These are phyloP conservation scores for Hybognathus amarus DNA, from an alignment of 2,797 vertebrate species.

Conservation along the genomic window DNA sequence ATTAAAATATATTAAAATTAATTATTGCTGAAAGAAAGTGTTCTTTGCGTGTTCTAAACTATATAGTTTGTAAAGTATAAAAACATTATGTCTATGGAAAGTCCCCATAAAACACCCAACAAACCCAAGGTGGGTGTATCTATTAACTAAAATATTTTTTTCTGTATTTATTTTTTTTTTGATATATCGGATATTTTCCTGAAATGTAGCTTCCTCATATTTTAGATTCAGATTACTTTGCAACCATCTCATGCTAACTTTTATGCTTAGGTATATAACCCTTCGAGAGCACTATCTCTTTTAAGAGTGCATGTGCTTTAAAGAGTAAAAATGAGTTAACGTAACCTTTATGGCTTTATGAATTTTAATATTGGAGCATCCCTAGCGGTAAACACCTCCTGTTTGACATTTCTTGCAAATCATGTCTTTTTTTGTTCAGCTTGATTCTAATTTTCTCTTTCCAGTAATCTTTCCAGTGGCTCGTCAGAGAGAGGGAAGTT, in stretches of 20 bases:
- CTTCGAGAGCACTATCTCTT: not conserved
- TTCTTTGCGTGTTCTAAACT: not conserved
- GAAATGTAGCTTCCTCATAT: not conserved
- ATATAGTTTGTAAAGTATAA: not conserved
- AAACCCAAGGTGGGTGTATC: not conserved
- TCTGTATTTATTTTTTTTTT: not conserved
- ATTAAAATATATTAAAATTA: too few species aligned
- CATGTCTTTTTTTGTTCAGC: not conserved
- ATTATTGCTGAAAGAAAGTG: not conserved
- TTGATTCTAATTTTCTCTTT: slow-evolving; percentile 2
- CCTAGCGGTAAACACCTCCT: not conserved
- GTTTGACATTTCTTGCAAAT: slow-evolving; percentile 10
- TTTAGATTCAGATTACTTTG: not conserved
- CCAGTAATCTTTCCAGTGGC: slow-evolving; percentile 20
- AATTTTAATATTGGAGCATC: slow-evolving; percentile 12
- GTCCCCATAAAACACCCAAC: not conserved
- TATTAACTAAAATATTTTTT: not conserved
- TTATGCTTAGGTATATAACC: not conserved
- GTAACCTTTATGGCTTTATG: not conserved
- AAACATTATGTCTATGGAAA: not conserved
- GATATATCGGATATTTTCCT: not conserved
- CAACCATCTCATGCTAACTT: not conserved
- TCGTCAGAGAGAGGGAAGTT: not conserved
- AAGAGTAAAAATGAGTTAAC: not conserved
- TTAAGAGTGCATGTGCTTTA: not conserved